Evolutionary conservation across 2,888 invertebrate genomes (phyloP), one percentile per base, ranked within the genome.

Genomic region (Epinotia ramella): DNA sequence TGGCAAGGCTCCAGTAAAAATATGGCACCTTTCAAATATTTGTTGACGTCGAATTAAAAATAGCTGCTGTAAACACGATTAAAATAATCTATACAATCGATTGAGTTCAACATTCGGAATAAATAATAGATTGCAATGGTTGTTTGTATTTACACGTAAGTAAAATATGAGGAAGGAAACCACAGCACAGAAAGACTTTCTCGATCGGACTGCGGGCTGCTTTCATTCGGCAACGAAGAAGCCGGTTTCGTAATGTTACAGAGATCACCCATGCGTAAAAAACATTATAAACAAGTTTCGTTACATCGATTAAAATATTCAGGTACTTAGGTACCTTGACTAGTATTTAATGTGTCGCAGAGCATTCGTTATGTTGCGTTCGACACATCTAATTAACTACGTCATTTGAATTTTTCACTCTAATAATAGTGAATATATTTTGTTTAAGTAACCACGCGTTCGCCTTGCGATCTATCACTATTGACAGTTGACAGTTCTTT

Each of bases 221-320:
- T 60, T 57, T 1, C 20, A 1, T 20, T 63, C 62, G 71, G 71
- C 76, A 76, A 71, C 62, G 16, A n/a, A 57, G 46, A 67, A 76
- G 71, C 76, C 71, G 66, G 76, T 76, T 71, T 76, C 62, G 62
- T 76, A 72, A 76, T 62, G 46, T 20, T 16, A 62, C 20, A 56
- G 62, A 67, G 67, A 76, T 75, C 75, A 65, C 24, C 57, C 56
- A 56, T 28, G 59, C 66, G 62, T 67, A 56, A 76, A 75, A 76
- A 44, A 62, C 49, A 68, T 28, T 20, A 59, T 64, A 44, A 68
- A 73, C 73, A 60, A 76, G 71, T 67, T 71, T 46, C 18, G 56
- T 46, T 66, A 71, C 44, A 28, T 46, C 20, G 44, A 67, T 65
- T 44, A 12, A 24, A 49, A 40, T 4, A 60, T 46, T 16, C 16